Conservation (phyloP, 2,888 invertebrate genomes). For the Tuberolachnus salignus region DNA sequence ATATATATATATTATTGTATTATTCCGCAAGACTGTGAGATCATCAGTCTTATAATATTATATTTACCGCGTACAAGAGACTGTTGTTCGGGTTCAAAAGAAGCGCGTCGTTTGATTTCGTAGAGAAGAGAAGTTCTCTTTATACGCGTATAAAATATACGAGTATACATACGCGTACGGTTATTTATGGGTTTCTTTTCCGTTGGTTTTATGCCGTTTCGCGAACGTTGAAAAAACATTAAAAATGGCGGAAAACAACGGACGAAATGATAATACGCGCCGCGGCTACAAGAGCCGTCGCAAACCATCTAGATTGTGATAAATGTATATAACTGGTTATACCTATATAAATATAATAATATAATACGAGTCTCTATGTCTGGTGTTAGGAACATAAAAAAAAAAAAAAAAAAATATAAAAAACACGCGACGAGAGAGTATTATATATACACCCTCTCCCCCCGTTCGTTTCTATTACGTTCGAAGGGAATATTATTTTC, state of each 20-base stretch:
- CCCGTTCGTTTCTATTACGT: too few relatives aligned
- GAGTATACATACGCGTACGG: background rate
- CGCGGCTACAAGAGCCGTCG: background rate
- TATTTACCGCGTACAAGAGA: slow-evolving; percentile 13
- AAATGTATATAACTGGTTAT: slow-evolving; percentile 19
- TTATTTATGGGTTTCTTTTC: slow-evolving; percentile 41
- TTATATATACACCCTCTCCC: too few relatives aligned
- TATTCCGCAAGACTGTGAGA: slow-evolving; percentile 7
- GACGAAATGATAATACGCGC: slow-evolving; percentile 24
- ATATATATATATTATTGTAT: background rate
- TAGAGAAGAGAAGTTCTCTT: slow-evolving; percentile 27
- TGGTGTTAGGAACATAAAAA: background rate
- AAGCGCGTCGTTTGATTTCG: slow-evolving; percentile 34
- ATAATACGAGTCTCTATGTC: slow-evolving; percentile 7
- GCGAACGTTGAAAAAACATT: slow-evolving; percentile 35
- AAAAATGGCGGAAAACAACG: slow-evolving; percentile 40
- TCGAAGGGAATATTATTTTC: too few relatives aligned
- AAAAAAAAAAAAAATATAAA: background rate
- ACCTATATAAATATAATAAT: too few relatives aligned
- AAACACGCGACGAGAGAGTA: too few relatives aligned
- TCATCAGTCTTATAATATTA: background rate
- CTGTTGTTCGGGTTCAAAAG: background rate
- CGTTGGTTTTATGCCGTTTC: slow-evolving; percentile 35
- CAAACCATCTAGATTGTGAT: slow-evolving; percentile 31
- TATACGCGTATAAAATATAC: background rate